Conservation (phyloP, 2,888 invertebrate genomes). For the Selenia dentaria region DNA sequence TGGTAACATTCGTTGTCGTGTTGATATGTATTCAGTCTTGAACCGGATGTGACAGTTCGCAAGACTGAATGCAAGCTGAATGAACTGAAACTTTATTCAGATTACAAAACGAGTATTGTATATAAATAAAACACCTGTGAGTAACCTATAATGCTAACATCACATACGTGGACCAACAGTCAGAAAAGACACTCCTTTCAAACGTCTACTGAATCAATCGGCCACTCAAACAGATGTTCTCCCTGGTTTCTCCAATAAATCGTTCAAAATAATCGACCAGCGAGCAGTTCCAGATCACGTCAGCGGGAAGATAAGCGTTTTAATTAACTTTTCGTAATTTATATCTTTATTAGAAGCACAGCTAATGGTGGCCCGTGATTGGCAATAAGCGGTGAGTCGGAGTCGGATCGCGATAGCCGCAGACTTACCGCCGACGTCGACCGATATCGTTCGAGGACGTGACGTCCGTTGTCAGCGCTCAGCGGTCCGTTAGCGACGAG, state of each 20-base stretch:
- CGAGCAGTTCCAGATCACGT: slow-evolving; percentile 42
- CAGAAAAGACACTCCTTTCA: slow-evolving; percentile 30
- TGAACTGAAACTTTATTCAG: too few species aligned
- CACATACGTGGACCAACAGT: too few species aligned
- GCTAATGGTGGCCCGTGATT: slow-evolving; percentile 69
- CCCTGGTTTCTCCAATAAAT: slow-evolving; percentile 64
- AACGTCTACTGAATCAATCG: slow-evolving; percentile 50
- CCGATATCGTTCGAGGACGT: slow-evolving; percentile 50
- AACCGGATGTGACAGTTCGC: too few species aligned
- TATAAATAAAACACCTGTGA: too few species aligned
- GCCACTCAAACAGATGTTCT: slow-evolving; percentile 48
- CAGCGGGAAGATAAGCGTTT: slow-evolving; percentile 69
- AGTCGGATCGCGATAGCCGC: slow-evolving; percentile 60
- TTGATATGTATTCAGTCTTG: too few species aligned
- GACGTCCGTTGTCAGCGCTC: slow-evolving; percentile 50
- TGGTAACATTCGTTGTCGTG: too few species aligned
- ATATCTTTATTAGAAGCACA: slow-evolving; percentile 76
- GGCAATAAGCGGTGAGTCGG: slow-evolving; percentile 52
- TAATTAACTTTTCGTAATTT: slow-evolving; percentile 81
- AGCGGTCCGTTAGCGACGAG: slow-evolving; percentile 16
- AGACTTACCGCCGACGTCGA: slow-evolving; percentile 27
- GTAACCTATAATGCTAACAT: too few species aligned
- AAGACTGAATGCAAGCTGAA: too few species aligned
- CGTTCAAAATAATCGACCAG: slow-evolving; percentile 57
- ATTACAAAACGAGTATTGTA: too few species aligned